Evolutionary conservation across 1,140 invertebrate genomes (phyloP).

Genomic region (Globodera rostochiensis): DNA sequence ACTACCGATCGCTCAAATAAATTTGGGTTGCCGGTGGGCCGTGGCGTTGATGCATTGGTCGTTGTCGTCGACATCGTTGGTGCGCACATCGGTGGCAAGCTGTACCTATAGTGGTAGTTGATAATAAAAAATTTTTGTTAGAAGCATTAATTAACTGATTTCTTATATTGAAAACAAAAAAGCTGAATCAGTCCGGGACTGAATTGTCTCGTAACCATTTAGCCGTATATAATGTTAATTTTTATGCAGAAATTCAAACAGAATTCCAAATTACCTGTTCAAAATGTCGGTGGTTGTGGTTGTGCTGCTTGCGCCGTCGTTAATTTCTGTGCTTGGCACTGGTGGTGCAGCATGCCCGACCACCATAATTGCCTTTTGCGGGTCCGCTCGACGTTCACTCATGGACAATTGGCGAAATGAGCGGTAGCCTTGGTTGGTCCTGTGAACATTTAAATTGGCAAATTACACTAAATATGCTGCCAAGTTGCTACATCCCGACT

Average conservation of each 20-base stretch:
- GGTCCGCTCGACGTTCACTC: slow-evolving; percentile 56
- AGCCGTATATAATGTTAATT: too few relatives aligned
- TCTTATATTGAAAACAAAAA: too few relatives aligned
- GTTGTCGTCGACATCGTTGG: background rate
- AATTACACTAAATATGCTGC: too few relatives aligned
- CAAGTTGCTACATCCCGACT: too few relatives aligned
- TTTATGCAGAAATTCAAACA: too few relatives aligned
- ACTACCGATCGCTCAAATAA: slow-evolving; percentile 57
- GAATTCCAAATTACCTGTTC: too few relatives aligned
- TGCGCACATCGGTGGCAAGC: background rate
- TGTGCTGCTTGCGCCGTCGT: background rate
- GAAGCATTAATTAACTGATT: too few relatives aligned
- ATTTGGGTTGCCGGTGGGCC: slow-evolving; percentile 51
- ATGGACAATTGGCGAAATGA: slow-evolving; percentile 62
- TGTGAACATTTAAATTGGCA: background rate
- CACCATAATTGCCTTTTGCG: slow-evolving; percentile 60
- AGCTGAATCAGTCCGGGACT: too few relatives aligned
- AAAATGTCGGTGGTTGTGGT: too few relatives aligned
- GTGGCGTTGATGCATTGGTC: slow-evolving; percentile 44
- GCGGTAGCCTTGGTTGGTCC: slow-evolving; percentile 48
- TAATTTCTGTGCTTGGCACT: background rate
- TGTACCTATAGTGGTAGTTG: background rate
- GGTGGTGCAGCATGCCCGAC: background rate
- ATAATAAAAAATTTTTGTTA: too few relatives aligned
- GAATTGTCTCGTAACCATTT: too few relatives aligned